phyloP scores from a whole-genome alignment of 2,888 invertebrate species.

The Luperina testacea region DNA sequence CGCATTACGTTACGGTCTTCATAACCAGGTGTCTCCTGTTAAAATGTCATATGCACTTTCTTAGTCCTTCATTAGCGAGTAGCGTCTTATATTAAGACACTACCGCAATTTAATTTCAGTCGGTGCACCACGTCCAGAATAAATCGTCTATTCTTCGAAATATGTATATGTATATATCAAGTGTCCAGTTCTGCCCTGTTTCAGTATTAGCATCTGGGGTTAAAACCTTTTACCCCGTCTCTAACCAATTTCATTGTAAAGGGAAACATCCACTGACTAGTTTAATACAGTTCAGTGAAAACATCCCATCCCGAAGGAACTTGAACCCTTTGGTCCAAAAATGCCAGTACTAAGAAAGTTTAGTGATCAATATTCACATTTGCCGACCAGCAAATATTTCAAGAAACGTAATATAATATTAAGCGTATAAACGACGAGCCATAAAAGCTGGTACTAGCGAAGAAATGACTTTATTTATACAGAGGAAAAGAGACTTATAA shows the following conservation, averaged over 20 bases:
- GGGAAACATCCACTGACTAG: not conserved
- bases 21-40: not conserved
- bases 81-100: not conserved
- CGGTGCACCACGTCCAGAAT: not conserved
- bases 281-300: not conserved
- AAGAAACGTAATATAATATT: constrained; percentile 16
- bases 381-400: constrained; percentile 9
- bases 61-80: not conserved
- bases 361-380: constrained; percentile 7
- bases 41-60: not conserved
- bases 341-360: not conserved
- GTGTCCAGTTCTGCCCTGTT: not conserved
- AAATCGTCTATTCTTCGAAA: not conserved
- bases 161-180: not conserved
- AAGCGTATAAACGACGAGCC: constrained; percentile 38
- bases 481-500: constrained; percentile 24
- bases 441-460: constrained; percentile 40
- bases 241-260: not conserved
- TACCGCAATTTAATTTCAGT: not conserved
- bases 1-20: not conserved
- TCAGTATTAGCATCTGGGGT: not conserved
- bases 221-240: not conserved
- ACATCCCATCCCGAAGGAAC: not conserved
- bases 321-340: not conserved
- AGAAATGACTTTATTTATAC: constrained; percentile 53